Conservation (phyloP, 35 echinoderm and acorn worm species). For the Lytechinus variegatus region DNA sequence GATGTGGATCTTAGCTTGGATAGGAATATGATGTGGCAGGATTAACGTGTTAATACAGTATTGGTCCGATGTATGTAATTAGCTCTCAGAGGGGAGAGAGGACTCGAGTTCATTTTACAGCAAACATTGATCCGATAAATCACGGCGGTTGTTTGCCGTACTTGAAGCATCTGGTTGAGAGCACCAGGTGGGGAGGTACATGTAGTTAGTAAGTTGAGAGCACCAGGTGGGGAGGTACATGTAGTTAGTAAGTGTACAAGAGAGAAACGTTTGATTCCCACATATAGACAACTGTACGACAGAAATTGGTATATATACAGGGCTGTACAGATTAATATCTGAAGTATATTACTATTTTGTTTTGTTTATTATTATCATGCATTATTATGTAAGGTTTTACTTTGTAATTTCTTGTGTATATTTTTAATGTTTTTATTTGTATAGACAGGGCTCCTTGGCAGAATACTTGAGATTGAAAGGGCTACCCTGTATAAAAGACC, state of each 20-base stretch:
- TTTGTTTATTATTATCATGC: too few relatives aligned
- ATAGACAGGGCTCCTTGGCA: too few relatives aligned
- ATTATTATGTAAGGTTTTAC: too few relatives aligned
- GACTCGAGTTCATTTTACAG: not conserved
- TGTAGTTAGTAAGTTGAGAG: too few relatives aligned
- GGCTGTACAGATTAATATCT: too few relatives aligned
- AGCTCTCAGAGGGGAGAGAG: constrained; percentile 19
- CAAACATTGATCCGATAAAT: constrained; percentile 19
- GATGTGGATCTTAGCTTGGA: not conserved
- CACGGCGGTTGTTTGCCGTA: not conserved
- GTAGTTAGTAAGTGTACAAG: not conserved
- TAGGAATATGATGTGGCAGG: not conserved
- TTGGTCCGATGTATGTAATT: constrained; percentile 39
- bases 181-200: not conserved
- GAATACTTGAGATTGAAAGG: too few relatives aligned
- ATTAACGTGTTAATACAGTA: not conserved
- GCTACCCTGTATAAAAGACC: too few relatives aligned
- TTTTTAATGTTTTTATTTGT: too few relatives aligned
- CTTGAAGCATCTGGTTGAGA: not conserved
- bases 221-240: too few relatives aligned
- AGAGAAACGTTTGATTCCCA: not conserved
- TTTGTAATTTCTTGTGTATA: too few relatives aligned
- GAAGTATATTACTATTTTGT: too few relatives aligned
- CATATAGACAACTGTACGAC: not conserved
- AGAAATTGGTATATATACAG: not conserved